Evolutionary conservation across 2,888 invertebrate genomes (phyloP), one percentile per base, ranked within the genome.

Genomic region (Heliconius ismenius): DNA sequence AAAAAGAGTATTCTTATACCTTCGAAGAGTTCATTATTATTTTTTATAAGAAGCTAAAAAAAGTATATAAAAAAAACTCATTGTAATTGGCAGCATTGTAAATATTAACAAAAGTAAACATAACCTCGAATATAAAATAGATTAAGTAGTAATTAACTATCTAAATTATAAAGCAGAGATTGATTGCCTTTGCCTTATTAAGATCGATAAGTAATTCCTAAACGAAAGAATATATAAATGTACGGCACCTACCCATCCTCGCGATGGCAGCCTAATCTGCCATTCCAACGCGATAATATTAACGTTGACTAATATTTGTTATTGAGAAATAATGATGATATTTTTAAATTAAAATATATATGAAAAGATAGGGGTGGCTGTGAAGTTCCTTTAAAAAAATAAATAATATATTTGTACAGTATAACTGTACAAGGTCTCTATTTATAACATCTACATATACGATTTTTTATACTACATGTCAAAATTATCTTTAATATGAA

Each of bases 251-350:
- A n/a, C n/a, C 68, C 64, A 72, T 79, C 76, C 79, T 65, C 63
- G 75, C 74, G 76, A 73, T 75, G 73, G 63, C 76, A 73, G 36
- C 67, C 78, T 89, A 88, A 90, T 90, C 89, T 88, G 83, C 83
- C 79, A 90, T 91, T 87, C 89, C 88, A 84, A 78, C 74, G 76
- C 82, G 86, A 83, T 86, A 85, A 63, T 64, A 75, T 32, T 73
- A 74, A 54, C 70, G 79, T 79, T 82, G 78, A 82, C 81, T 82
- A 81, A 81, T 81, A 74, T 79, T 75, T 24, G 67, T 80, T 75
- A 79, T 78, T 78, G 76, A 76, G 64, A 70, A 77, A 78, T 58
- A 74, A 26, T 74, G 77, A 76, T 78, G 77, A 76, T 24, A 54
- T 72, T 73, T 67, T 32, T 54, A 62, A 63, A 21, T 67, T 74